A percentile compares a stretch with the other conserved stretches of the same genome.
Conservation (phyloP, 1,140 invertebrate species). For the Drosophila arizonae region DNA sequence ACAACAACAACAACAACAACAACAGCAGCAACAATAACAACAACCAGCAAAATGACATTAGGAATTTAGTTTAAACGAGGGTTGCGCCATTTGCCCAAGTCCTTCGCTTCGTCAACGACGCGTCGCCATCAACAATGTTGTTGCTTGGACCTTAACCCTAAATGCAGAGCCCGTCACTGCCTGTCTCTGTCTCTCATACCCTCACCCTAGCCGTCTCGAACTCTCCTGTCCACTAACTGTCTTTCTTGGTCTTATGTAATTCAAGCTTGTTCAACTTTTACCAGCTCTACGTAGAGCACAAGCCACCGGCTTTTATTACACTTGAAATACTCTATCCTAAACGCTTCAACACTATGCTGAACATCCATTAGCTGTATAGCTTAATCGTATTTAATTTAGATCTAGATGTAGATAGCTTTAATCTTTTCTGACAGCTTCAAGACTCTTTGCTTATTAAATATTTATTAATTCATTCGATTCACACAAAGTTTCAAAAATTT, state of each 20-base stretch:
- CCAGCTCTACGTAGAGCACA: constrained; percentile 36
- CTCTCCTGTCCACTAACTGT: background rate
- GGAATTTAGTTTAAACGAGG: constrained; percentile 64
- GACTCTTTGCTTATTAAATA: too few species aligned
- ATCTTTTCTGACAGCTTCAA: too few species aligned
- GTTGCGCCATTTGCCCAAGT: constrained; percentile 53
- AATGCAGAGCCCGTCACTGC: constrained; percentile 33
- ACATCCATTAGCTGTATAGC: background rate
- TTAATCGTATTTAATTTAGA: background rate
- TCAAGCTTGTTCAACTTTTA: constrained; percentile 61
- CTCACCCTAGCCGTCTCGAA: background rate
- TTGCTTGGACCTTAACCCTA: constrained; percentile 55
- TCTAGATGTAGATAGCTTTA: too few species aligned
- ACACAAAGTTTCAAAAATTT: too few species aligned
- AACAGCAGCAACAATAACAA: constrained; percentile 26
- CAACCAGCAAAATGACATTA: constrained; percentile 55
- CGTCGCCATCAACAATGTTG: constrained; percentile 10
- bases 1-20: constrained; percentile 13
- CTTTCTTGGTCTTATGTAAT: constrained; percentile 46
- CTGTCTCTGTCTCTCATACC: background rate
- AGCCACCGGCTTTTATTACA: constrained; percentile 41
- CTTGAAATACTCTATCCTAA: constrained; percentile 31
- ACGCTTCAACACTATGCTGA: background rate
- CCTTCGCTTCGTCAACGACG: constrained; percentile 29
- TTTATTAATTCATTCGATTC: too few species aligned